Base-by-base conservation (phyloP, 2,888 invertebrate species). In the Himalopsyche kuldschensis region DNA sequence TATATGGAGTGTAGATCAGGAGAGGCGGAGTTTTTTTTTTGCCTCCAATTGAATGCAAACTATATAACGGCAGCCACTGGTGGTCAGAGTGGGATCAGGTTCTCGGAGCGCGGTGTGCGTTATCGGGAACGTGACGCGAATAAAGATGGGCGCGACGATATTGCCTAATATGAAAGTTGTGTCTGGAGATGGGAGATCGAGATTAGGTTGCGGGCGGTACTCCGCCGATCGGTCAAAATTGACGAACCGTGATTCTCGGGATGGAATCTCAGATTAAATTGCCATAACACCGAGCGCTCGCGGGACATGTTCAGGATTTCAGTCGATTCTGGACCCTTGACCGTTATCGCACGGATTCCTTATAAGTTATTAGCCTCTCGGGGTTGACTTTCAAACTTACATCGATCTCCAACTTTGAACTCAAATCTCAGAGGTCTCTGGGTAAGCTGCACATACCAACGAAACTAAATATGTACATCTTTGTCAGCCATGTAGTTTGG, bases 101-200 rank as follows among this genome's bases (percentile, higher is more conserved):
- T 69, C 30, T 69, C 27, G 69, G 11, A 15, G 69, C 24, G 69
- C 69, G 69, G 69, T 69, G 69, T 69, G 30, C 69, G 69, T 69
- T 69, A 69, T 69, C 69, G 69, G 27, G 11, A 30, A 69, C 69
- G 69, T 69, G 69, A 69, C 27, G 69, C 69, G 69, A 69, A 69
- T 69, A 69, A 69, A 69, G 69, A 69, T 69, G 69, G 69, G 69
- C 69, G 69, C 69, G 69, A 69, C 69, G 69, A 69, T 69, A 69
- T 69, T 69, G 69, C 69, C 69, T 69, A 69, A 69, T 69, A 69
- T 69, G 69, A 69, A 69, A 69, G 69, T 69, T 69, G 69, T 69
- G 69, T 69, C 69, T 69, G 69, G 69, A 24, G 69, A 69, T 27
- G 69, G 69, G 69, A 27, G 69, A 15, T 24, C 69, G 69, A 69